These are phyloP conservation scores for Podabrus alpinus DNA, from an alignment of 2,888 invertebrate species.

Conservation along the genomic window DNA sequence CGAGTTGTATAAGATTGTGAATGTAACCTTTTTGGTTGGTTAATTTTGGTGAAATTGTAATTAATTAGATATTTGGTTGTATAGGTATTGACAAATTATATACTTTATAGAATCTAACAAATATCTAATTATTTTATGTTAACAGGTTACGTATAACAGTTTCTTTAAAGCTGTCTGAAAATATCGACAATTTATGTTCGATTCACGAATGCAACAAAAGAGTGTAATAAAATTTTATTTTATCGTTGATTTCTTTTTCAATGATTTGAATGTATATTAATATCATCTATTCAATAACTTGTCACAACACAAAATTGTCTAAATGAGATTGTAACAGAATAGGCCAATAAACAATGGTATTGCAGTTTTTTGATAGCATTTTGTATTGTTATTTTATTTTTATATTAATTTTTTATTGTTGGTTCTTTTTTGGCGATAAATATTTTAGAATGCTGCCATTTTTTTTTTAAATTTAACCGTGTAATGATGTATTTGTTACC, in stretches of 20 bases:
- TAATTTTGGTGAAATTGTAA: background rate
- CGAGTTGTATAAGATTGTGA: background rate
- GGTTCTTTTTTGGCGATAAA: background rate
- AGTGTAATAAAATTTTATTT: conserved; percentile 17
- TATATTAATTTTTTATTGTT: background rate
- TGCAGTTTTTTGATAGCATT: conserved; percentile 7
- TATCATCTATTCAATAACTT: conserved; percentile 16
- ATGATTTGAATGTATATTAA: conserved; percentile 17
- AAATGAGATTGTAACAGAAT: conserved; percentile 4
- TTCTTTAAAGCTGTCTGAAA: conserved; percentile 7
- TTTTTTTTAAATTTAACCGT: background rate
- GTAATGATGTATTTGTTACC: background rate
- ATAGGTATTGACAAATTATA: background rate
- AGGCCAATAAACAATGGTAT: conserved; percentile 8
- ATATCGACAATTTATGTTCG: conserved; percentile 16
- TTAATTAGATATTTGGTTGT: background rate
- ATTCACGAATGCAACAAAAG: conserved; percentile 18
- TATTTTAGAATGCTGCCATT: background rate
- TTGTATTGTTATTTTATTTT: background rate
- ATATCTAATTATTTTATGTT: conserved; percentile 13
- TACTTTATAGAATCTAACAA: background rate
- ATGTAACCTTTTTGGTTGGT: background rate
- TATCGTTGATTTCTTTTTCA: conserved; percentile 18
- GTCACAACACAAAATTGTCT: conserved; percentile 3
- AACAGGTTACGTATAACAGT: background rate